Conservation (phyloP, 2,797 vertebrate genomes). For the Anguilla pacifica region DNA sequence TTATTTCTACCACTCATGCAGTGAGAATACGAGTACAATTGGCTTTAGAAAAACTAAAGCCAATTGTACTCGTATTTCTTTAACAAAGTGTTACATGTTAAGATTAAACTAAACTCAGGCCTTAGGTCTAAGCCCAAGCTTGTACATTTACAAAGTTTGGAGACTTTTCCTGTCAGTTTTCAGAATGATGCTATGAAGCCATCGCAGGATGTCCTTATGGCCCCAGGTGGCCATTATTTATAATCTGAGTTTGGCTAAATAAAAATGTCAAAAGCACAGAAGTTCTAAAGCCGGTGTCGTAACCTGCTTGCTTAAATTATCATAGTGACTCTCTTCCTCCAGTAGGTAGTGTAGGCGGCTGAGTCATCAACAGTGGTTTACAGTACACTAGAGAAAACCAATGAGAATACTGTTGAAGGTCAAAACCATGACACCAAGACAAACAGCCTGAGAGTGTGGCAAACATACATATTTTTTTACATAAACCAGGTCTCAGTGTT, state of each 20-base stretch:
- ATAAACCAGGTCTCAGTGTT: background rate
- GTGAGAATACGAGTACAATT: background rate
- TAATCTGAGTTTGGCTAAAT: background rate
- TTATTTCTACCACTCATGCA: background rate
- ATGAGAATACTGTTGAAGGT: background rate
- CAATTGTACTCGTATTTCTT: no score
- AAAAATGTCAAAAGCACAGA: background rate
- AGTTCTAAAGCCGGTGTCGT: background rate
- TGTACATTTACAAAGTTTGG: background rate
- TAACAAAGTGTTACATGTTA: background rate
- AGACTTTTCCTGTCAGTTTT: background rate
- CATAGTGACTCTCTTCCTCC: background rate
- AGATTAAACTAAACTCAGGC: background rate
- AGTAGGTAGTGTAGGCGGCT: background rate
- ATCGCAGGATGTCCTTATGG: background rate
- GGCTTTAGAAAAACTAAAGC: no score
- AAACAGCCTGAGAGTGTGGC: background rate
- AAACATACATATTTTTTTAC: background rate
- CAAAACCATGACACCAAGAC: background rate
- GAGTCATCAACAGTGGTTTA: constrained; percentile 11
- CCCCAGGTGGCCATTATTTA: background rate
- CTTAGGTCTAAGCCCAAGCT: background rate
- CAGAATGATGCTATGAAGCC: background rate
- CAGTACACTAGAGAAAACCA: constrained; percentile 9
- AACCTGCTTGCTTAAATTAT: constrained; percentile 1